A percentile compares a stretch with the other conserved stretches of the same genome.
Evolutionary conservation across 2,797 vertebrate species (phyloP).

Genomic region (Macroramphosus scolopax): DNA sequence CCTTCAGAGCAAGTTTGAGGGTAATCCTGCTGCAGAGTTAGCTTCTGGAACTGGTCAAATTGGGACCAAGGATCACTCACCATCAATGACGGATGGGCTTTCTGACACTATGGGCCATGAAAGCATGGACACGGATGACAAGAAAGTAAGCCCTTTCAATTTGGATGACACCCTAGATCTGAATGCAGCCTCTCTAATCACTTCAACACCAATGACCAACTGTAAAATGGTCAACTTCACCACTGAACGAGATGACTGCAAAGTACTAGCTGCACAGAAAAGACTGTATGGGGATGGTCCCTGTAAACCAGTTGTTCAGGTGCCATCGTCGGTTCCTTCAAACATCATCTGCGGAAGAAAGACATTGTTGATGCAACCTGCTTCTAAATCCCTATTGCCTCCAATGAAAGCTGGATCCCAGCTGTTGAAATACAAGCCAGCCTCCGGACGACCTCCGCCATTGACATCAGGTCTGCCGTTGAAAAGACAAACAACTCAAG

Average conservation of each 20-base stretch:
- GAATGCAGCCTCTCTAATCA: conserved; percentile 16
- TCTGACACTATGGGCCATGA: conserved; percentile 13
- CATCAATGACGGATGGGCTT: neutral
- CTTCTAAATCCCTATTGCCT: conserved; percentile 29
- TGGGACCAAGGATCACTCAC: conserved; percentile 21
- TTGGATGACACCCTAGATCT: conserved; percentile 60
- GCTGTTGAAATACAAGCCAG: conserved; percentile 38
- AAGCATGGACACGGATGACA: conserved; percentile 11
- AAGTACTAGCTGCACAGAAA: conserved; percentile 19
- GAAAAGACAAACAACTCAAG: conserved; percentile 34
- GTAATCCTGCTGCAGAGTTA: conserved; percentile 5
- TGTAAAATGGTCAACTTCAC: conserved; percentile 20
- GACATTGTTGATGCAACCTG: conserved; percentile 33
- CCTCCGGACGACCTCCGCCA: conserved; percentile 9
- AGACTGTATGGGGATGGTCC: conserved; percentile 33
- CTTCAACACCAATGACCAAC: conserved; percentile 64
- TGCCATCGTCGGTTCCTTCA: conserved; percentile 8
- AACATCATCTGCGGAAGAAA: conserved; percentile 49
- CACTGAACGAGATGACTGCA: neutral
- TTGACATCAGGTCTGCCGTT: conserved; percentile 20
- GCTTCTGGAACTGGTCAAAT: neutral
- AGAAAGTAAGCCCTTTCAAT: conserved; percentile 30
- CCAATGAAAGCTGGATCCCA: conserved; percentile 27
- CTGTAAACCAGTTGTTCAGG: conserved; percentile 4
- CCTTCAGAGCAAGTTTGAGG: conserved; percentile 20